These are phyloP conservation scores for Cryptoprocta ferox DNA, from an alignment of 2,797 vertebrate genomes.

Conservation along the genomic window DNA sequence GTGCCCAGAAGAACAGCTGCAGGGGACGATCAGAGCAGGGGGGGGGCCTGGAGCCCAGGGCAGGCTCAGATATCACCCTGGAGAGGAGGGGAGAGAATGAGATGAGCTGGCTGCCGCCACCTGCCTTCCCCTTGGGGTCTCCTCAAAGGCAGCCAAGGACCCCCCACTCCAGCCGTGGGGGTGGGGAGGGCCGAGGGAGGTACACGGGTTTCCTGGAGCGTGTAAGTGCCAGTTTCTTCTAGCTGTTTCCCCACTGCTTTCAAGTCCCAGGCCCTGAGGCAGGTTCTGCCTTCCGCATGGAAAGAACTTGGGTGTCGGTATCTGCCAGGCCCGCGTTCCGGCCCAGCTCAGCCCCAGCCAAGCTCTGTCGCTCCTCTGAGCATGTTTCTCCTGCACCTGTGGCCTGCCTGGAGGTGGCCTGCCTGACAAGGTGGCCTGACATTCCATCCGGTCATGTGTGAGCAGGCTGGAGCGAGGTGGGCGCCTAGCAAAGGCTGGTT, in stretches of 20 bases:
- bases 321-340: not conserved
- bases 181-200: not conserved
- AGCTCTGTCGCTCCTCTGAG: accelerated
- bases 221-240: not conserved
- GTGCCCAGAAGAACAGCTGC: constrained; percentile 93
- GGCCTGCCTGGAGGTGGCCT: not conserved
- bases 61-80: constrained; percentile 40
- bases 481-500: not conserved
- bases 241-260: not conserved
- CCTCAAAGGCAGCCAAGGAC: not conserved
- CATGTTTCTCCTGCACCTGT: not conserved
- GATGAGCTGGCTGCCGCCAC: not conserved
- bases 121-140: not conserved
- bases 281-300: not conserved
- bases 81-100: not conserved
- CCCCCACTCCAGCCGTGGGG: not conserved
- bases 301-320: not conserved
- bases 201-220: accelerated
- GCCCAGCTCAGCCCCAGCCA: not conserved
- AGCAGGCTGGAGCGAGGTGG: not conserved
- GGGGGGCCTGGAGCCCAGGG: not conserved
- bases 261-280: not conserved
- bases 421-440: not conserved
- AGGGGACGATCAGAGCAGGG: constrained; percentile 85
- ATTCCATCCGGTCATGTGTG: not conserved